Conservation (phyloP, 2,888 invertebrate genomes). For the Allolobophora icterica region DNA sequence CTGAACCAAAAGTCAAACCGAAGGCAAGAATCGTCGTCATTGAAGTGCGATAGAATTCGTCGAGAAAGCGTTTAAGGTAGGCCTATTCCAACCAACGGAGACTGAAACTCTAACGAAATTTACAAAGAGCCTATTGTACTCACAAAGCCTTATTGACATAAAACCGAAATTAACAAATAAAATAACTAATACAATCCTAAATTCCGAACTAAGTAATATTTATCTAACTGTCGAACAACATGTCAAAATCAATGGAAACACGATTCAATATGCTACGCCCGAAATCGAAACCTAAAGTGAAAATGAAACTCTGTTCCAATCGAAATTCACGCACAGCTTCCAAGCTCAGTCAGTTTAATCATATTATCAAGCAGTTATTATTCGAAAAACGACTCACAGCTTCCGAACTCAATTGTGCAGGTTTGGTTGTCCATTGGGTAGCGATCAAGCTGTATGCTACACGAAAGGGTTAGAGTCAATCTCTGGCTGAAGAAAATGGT, state of each 20-base stretch:
- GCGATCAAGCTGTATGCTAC: no score
- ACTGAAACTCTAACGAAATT: background rate
- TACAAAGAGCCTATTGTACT: background rate
- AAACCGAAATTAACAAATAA: background rate
- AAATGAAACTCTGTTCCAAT: no score
- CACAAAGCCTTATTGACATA: background rate
- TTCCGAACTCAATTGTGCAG: constrained; percentile 78
- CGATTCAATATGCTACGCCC: no score
- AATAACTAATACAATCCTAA: no score
- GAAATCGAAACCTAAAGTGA: no score
- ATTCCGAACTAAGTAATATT: no score
- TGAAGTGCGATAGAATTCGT: background rate
- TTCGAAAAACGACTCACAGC: constrained; percentile 71
- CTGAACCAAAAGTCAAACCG: background rate
- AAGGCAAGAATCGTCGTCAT: background rate
- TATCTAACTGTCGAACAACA: no score
- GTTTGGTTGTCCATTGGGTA: constrained; percentile 81
- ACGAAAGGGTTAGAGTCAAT: constrained; percentile 77
- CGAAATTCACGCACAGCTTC: background rate
- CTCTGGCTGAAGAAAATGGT: constrained; percentile 77
- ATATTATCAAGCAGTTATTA: background rate
- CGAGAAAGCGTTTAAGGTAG: no score
- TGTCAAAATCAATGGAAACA: no score
- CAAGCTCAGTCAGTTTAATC: background rate
- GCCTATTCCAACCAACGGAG: background rate